Base-by-base conservation (phyloP, 2,113 vertebrate genomes). In the Barnardius zonarius region DNA sequence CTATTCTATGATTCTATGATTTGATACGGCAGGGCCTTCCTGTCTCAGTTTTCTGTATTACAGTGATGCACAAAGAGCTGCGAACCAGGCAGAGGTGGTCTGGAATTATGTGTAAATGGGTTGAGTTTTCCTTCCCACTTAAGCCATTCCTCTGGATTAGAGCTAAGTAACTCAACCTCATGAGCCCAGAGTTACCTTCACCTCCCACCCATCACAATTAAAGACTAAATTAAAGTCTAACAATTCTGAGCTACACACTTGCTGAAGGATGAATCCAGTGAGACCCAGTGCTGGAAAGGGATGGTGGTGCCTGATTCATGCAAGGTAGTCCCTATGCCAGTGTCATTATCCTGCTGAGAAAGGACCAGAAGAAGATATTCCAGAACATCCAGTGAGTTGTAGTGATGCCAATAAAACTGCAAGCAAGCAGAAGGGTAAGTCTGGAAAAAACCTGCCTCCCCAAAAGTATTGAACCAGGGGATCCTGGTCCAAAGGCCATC, bases 21-120 rank as follows among this genome's bases (percentile, higher is more conserved):
- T 70, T 55, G 14, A 4, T 30, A 27, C 23, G 22, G 31, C 25
- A 61, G 66, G 84, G 13, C 2, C 13, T 20, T 16, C 37, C 16
- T 7, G 2, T 23, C 0, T 1, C 12, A 6, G 1, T 5, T 70
- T 70, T 59, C 43, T 1, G 0, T 68, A 4, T 31, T 23, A 9
- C 52, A n/a, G 52, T 8, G 85, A 55, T 63, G 51, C 28, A 30
- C 5, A 23, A 37, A 22, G 28, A 37, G 35, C 75, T 88, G 43
- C 0, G 13, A 54, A n/a, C 10, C 25, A 37, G 11, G 1, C 52
- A 39, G 31, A 24, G n/a, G 19, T 8, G 6, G 6, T 5, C 24
- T 13, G 3, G 37, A 52, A 31, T 14, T 6, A 13, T 6, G 12
- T 39, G 43, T 20, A 63, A 79, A 22, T 15, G 23, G 43, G 7